These are phyloP conservation scores for Pedionomus torquatus DNA, from an alignment of 2,113 vertebrate genomes.

Conservation along the genomic window DNA sequence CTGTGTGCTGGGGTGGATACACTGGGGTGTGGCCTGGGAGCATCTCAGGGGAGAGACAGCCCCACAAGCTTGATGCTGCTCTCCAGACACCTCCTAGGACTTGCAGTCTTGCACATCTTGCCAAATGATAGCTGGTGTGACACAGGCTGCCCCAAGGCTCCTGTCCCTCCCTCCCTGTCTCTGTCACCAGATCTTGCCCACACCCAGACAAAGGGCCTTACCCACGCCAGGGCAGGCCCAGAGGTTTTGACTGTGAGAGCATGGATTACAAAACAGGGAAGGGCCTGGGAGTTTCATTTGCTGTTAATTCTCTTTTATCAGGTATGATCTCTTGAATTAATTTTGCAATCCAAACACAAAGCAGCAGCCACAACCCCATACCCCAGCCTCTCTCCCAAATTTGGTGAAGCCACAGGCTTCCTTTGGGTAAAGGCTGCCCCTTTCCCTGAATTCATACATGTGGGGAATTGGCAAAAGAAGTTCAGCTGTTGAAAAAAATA, in stretches of 20 bases:
- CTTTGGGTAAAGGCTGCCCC: background rate
- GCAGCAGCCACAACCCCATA: background rate
- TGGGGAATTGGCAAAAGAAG: background rate
- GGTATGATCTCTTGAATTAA: background rate
- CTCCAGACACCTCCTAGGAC: background rate
- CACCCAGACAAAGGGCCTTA: background rate
- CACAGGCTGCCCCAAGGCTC: background rate
- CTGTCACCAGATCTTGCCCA: background rate
- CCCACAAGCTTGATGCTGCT: accelerated
- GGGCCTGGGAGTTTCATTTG: background rate
- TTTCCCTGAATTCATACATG: background rate
- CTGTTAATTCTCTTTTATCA: background rate
- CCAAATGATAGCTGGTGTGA: background rate
- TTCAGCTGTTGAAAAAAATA: background rate
- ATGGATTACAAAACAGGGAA: background rate
- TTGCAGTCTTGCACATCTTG: background rate
- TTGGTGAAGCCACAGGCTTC: background rate
- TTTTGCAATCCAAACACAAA: background rate
- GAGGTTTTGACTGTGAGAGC: background rate
- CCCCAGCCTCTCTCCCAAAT: background rate
- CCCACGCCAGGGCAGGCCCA: background rate
- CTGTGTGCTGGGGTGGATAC: background rate
- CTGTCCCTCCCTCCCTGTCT: background rate
- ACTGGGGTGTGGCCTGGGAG: background rate
- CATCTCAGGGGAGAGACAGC: background rate